Conservation (phyloP, 1,140 invertebrate species). For the Drosophila saltans region DNA sequence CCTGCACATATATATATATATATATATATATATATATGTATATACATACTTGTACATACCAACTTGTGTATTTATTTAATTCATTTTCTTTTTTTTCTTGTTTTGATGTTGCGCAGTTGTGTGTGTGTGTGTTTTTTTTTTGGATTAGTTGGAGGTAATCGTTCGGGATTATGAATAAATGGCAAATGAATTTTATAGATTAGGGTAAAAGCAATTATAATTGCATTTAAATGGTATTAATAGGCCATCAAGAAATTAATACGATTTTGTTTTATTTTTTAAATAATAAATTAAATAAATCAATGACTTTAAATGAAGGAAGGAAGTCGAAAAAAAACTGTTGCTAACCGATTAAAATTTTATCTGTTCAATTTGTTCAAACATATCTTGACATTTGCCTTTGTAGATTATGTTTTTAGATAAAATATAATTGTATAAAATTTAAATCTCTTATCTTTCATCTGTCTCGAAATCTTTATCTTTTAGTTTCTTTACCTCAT, state of each 20-base stretch:
- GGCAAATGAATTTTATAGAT: background rate
- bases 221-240: background rate
- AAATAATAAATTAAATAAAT: too few relatives aligned
- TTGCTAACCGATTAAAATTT: too few relatives aligned
- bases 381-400: too few relatives aligned
- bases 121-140: background rate
- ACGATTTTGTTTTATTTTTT: too few relatives aligned
- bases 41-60: background rate
- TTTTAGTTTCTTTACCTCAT: background rate
- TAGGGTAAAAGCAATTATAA: background rate
- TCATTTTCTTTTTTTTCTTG: background rate
- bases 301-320: too few relatives aligned
- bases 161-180: constrained; percentile 3
- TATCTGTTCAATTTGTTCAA: too few relatives aligned
- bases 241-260: background rate
- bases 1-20: background rate
- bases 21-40: background rate
- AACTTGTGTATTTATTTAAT: background rate
- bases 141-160: constrained; percentile 5
- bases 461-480: background rate
- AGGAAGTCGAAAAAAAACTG: too few relatives aligned
- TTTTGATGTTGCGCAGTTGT: too few relatives aligned
- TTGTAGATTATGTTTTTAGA: background rate
- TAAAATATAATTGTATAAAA: background rate
- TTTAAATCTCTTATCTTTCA: background rate